phyloP scores from a whole-genome alignment of 23 tunicate species.

The Ciona savignyi region DNA sequence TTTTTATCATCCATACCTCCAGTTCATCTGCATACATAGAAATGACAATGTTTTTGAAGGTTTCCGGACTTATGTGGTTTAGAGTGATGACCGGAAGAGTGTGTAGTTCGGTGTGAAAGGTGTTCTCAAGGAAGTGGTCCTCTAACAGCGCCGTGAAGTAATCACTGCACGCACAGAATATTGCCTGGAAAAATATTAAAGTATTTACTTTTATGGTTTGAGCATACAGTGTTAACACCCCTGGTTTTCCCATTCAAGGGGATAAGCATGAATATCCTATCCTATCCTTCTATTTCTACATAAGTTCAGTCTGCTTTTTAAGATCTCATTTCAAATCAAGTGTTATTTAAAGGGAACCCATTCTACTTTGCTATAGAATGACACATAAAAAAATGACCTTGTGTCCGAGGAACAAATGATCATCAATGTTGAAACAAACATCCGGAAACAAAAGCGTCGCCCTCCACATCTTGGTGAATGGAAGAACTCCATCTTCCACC shows the following conservation, averaged over 20 bases:
- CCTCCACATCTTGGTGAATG: slow-evolving; percentile 9
- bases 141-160: slow-evolving; percentile 26
- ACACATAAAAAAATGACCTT: slow-evolving; percentile 4
- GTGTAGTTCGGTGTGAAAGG: background rate
- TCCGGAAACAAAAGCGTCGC: slow-evolving; percentile 10
- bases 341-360: too few species aligned
- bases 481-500: slow-evolving; percentile 38
- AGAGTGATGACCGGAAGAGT: slow-evolving; percentile 7
- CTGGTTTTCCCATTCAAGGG: too few species aligned
- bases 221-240: too few species aligned
- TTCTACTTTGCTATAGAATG: too few species aligned
- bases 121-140: slow-evolving; percentile 35
- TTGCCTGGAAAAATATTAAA: slow-evolving; percentile 24
- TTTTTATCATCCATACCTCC: too few species aligned
- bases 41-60: slow-evolving; percentile 16
- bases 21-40: slow-evolving; percentile 17
- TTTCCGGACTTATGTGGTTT: slow-evolving; percentile 9
- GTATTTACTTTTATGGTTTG: too few species aligned
- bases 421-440: slow-evolving; percentile 24
- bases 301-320: too few species aligned
- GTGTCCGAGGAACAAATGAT: slow-evolving; percentile 12
- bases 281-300: too few species aligned
- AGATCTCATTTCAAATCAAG: too few species aligned
- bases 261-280: too few species aligned
- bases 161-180: slow-evolving; percentile 25